Base-by-base conservation (phyloP, 2,888 invertebrate genomes). In the Trichopoda pennipes region DNA sequence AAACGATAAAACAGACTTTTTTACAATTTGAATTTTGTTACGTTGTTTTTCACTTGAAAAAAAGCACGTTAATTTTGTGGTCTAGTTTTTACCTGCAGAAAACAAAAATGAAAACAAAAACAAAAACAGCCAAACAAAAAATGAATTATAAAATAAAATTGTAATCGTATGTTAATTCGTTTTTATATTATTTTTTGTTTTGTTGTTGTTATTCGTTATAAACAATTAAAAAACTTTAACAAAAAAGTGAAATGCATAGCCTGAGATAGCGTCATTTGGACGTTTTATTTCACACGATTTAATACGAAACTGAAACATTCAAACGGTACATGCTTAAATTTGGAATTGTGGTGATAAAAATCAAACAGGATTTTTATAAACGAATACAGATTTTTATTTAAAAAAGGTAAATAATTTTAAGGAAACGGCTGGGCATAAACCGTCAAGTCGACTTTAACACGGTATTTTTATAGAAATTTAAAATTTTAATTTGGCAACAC, bases 221-320 rank as follows among this genome's bases (percentile, higher is more conserved):
- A 75, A 80, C 70, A 81, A 76, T 70, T 76, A 75, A 32, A 77
- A 51, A 81, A 35, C 28, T 12, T 56, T 44, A 47, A 10, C 53
- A 64, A 55, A 55, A 69, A 69, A 72, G 44, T 64, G 63, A 68
- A 81, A 73, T 69, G 38, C 73, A n/a, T n/a, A n/a, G n/a, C 73
- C 77, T 74, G 73, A 66, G 69, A 77, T 77, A 77, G 61, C 77
- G 81, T 77, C 81, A 69, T 53, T 64, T 69, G 68, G 63, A 58
- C 58, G 73, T 81, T 81, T 74, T 53, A 74, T 74, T 81, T 77
- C 81, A 77, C 81, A 77, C 69, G 21, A 0, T 44, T 75, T 6
- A 28, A 28, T 6, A 7, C 2, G 42, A 35, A 35, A 64, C 17
- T 19, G 4, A 2, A 16, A 19, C 17, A 17, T 58, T 75, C 23